Conservation (phyloP, 1,140 invertebrate species). For the Bombyx mandarina region DNA sequence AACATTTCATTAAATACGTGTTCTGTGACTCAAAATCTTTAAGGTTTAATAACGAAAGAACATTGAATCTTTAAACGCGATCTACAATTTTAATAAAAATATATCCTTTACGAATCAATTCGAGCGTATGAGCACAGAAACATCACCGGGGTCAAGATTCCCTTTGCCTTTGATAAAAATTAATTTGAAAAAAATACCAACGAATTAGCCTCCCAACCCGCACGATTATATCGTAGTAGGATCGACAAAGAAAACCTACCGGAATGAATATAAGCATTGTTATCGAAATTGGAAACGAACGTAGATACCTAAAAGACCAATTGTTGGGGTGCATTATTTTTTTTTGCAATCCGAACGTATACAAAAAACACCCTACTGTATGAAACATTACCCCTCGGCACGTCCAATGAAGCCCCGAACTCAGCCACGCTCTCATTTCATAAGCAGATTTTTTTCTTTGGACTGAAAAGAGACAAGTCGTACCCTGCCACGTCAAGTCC, state of each 20-base stretch:
- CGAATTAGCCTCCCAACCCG: conserved; percentile 36
- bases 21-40: too few species aligned
- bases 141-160: conserved; percentile 27
- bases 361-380: conserved; percentile 63
- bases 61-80: too few species aligned
- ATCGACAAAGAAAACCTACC: conserved; percentile 39
- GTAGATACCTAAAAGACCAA: conserved; percentile 55
- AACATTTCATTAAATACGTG: too few species aligned
- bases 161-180: conserved; percentile 25
- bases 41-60: too few species aligned
- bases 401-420: conserved; percentile 55
- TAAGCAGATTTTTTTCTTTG: conserved; percentile 66
- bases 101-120: conserved; percentile 2
- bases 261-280: conserved; percentile 52
- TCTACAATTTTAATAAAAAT: conserved; percentile 1
- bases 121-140: conserved; percentile 26
- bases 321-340: conserved; percentile 54
- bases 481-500: conserved; percentile 22
- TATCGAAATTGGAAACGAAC: conserved; percentile 65
- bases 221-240: conserved; percentile 51
- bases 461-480: conserved; percentile 28
- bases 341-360: conserved; percentile 50
- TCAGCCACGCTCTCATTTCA: conserved; percentile 54
- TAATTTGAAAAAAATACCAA: conserved; percentile 33
- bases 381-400: conserved; percentile 65